Percentiles rank a stretch among this genome's conserved stretches.
Conservation (phyloP, 2,888 invertebrate species). For the Plagiodera versicolora region DNA sequence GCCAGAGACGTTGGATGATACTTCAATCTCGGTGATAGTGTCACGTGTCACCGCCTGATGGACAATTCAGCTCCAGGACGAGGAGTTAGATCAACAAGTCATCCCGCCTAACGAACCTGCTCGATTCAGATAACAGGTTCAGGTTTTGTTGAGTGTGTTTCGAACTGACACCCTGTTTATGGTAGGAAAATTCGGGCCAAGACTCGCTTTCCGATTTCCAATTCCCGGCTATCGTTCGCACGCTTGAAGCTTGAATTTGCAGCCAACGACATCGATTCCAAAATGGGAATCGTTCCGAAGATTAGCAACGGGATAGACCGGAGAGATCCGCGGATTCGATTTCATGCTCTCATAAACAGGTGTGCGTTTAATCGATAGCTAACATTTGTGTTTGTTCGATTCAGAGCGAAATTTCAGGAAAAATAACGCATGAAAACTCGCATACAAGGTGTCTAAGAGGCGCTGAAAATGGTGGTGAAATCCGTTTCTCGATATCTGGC, state of each 20-base stretch:
- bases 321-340: conserved; percentile 39
- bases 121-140: background rate
- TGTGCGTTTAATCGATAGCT: conserved; percentile 33
- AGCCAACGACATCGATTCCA: background rate
- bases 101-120: conserved; percentile 3
- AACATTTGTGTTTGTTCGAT: no score
- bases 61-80: conserved; percentile 12
- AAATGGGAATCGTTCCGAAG: conserved; percentile 29
- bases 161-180: no score
- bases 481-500: no score
- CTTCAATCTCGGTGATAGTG: conserved; percentile 26
- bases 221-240: no score
- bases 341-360: conserved; percentile 38
- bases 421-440: no score
- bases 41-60: conserved; percentile 34
- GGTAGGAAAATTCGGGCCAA: no score
- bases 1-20: conserved; percentile 32
- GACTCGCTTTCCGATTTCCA: no score
- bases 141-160: no score
- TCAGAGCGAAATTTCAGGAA: no score
- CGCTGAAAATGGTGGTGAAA: no score
- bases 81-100: conserved; percentile 9
- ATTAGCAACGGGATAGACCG: conserved; percentile 35
- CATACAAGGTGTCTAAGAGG: no score
- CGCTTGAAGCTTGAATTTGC: background rate